These are phyloP conservation scores for Momotus momota DNA, from an alignment of 2,797 vertebrate species.

Conservation along the genomic window DNA sequence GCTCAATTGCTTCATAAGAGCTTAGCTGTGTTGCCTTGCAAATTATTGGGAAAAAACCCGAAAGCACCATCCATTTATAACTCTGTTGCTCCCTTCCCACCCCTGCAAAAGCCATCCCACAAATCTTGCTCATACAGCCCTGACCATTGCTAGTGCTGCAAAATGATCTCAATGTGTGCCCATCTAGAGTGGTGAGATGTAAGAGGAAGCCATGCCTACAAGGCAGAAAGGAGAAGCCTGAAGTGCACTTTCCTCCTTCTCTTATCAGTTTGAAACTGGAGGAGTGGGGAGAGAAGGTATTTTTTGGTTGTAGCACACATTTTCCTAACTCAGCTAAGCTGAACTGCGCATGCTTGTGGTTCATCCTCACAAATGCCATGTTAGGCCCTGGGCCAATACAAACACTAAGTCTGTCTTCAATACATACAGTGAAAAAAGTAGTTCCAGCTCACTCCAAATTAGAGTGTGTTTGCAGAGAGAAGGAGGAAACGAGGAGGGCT, in stretches of 20 bases:
- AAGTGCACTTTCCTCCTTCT: neutral
- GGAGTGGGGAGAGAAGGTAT: neutral
- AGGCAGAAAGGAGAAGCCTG: neutral
- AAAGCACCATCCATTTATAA: neutral
- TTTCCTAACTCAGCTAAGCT: neutral
- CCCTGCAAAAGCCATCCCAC: neutral
- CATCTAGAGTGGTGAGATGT: neutral
- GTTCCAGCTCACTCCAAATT: neutral
- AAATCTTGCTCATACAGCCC: rapidly evolving
- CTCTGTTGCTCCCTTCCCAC: neutral
- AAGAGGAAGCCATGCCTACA: neutral
- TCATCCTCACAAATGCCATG: slow-evolving; percentile 22
- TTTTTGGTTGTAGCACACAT: neutral
- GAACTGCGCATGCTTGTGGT: slow-evolving; percentile 6
- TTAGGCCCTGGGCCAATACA: slow-evolving; percentile 12
- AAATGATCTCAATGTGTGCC: neutral
- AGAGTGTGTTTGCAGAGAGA: neutral
- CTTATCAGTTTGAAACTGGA: neutral
- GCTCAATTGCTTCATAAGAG: neutral
- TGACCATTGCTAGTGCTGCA: rapidly evolving
- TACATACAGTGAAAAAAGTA: neutral
- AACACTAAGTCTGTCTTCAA: slow-evolving; percentile 21
- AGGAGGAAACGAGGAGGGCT: neutral
- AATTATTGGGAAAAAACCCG: neutral
- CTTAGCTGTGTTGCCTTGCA: rapidly evolving